Evolutionary conservation across 2,113 vertebrate species (phyloP), one percentile per base, ranked within the genome.

Genomic region (Crotophaga sulcirostris): DNA sequence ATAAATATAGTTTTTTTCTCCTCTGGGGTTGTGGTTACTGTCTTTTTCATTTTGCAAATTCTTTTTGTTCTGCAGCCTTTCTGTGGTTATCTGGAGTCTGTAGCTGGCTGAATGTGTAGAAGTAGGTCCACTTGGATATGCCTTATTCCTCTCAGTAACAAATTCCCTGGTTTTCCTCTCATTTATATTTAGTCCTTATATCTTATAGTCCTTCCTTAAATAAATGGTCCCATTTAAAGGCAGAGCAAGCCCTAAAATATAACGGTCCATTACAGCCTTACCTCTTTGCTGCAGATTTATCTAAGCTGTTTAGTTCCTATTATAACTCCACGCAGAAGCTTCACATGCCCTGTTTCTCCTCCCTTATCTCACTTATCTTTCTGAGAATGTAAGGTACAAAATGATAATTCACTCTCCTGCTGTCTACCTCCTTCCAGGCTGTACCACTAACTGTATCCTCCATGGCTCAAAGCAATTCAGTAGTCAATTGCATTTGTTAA

Each of bases 281-380:
- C 68, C 25, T 86, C 56, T 90, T 95, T 75, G 67, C 64, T 89
- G 58, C 68, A 86, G 90, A 96, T 95, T 96, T 93, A 93, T 95
- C 40, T 82, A 64, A 84, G 79, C 59, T 67, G 79, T 92, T 93
- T 88, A 86, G 28, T 74, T 87, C 74, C 60, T 68, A 59, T 94
- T 94, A 49, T 85, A 89, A 93, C 72, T 93, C 70, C 74, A 83
- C 63, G 87, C 74, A 78, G 62, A 64, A 89, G 13, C 44, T 94
- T 90, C 64, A 36, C 6, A 13, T 67, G 81, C 52, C 58, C 45
- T 2, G 10, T 75, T 96, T 89, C 76, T 91, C 9, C 74, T 85
- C 34, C 60, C 51, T 94, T 93, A 64, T 76, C 95, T 96, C 83
- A 68, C 70, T 96, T 91, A 94, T 47, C 81, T 96, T 96, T 81